Evolutionary conservation across 2,113 vertebrate genomes (phyloP).

Genomic region (Morone chrysops): DNA sequence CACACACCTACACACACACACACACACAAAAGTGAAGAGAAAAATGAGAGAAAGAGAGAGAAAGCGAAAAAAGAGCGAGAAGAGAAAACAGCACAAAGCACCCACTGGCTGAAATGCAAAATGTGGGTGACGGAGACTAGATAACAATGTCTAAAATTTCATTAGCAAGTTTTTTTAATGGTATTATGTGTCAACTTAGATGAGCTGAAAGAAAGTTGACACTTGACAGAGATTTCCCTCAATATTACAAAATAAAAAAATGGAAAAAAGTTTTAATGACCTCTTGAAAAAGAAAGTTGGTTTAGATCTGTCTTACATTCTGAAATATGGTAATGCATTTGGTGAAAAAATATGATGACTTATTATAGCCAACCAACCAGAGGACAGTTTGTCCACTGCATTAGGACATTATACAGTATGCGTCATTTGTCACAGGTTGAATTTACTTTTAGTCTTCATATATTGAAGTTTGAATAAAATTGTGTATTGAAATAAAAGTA

Average conservation of each 20-base stretch:
- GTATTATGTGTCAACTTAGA: constrained; percentile 12
- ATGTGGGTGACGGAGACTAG: constrained; percentile 44
- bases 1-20: constrained; percentile 43
- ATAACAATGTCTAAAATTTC: constrained; percentile 45
- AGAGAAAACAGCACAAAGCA: constrained; percentile 48
- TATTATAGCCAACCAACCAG: neutral
- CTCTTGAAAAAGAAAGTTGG: neutral
- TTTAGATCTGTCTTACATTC: too few relatives aligned
- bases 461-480: too few relatives aligned
- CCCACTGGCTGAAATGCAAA: constrained; percentile 57
- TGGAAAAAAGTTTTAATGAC: neutral
- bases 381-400: neutral
- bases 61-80: constrained; percentile 8
- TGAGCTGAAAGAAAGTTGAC: neutral
- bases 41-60: constrained; percentile 39
- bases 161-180: constrained; percentile 12
- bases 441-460: too few relatives aligned
- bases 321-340: too few relatives aligned
- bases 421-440: too few relatives aligned
- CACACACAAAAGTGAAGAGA: constrained; percentile 27
- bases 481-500: too few relatives aligned
- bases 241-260: neutral
- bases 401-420: too few relatives aligned
- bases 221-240: neutral
- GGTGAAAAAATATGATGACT: too few relatives aligned